Percentiles rank a stretch among this genome's conserved stretches.
These are phyloP conservation scores for Tetropium fuscum DNA, from an alignment of 2,888 invertebrate species.

Conservation along the genomic window DNA sequence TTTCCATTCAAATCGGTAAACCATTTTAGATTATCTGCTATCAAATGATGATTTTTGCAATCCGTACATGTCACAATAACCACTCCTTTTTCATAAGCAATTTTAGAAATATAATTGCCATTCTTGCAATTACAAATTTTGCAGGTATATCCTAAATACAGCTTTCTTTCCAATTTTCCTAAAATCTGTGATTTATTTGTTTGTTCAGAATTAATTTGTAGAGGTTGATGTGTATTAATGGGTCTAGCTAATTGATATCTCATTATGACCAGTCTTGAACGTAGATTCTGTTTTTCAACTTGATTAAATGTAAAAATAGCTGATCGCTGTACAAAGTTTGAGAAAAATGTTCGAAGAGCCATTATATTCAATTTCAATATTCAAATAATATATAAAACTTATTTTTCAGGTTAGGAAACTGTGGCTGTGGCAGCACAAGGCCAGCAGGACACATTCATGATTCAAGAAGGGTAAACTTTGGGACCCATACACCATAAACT, in stretches of 20 bases:
- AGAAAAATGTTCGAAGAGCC: background rate
- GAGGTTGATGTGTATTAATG: no score
- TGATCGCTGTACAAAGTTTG: background rate
- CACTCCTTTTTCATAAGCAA: slow-evolving; percentile 88
- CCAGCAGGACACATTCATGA: no score
- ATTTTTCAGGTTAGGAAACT: no score
- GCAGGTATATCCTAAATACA: slow-evolving; percentile 87
- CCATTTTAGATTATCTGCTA: slow-evolving; percentile 97
- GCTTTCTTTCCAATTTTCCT: slow-evolving; percentile 69
- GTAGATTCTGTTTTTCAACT: background rate
- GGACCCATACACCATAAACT: no score
- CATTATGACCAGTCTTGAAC: no score
- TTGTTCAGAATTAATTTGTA: background rate
- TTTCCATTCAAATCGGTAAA: slow-evolving; percentile 83
- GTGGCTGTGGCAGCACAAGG: no score
- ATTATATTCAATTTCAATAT: background rate
- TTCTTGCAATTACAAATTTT: slow-evolving; percentile 87
- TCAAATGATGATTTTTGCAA: slow-evolving; percentile 91
- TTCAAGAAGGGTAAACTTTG: no score
- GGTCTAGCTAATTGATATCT: no score
- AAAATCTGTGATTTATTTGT: slow-evolving; percentile 32
- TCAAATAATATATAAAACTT: no score
- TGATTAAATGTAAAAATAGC: background rate
- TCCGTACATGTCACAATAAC: slow-evolving; percentile 92
- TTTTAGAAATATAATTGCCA: slow-evolving; percentile 84